Evolutionary conservation across 2,113 vertebrate species (phyloP).

Genomic region (Scopus umbretta): DNA sequence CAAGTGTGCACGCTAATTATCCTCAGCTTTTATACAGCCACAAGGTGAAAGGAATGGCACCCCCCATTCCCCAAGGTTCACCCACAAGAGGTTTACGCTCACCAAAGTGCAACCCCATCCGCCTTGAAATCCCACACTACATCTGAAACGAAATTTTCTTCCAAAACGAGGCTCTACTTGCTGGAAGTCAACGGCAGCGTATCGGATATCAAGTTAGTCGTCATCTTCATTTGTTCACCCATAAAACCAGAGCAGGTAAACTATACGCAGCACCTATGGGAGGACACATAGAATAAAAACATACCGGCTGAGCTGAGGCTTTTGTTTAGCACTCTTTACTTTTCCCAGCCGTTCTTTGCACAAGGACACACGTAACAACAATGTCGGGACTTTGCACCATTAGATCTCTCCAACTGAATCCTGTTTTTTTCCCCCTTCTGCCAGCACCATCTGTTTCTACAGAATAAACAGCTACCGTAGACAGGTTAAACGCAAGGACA

Average conservation of each 20-base stretch:
- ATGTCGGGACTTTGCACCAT: background rate
- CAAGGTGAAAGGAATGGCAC: background rate
- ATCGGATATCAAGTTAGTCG: background rate
- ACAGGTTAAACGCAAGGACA: constrained; percentile 30
- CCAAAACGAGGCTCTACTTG: background rate
- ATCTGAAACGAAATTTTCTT: background rate
- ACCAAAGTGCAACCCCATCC: accelerated
- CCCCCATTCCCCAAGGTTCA: background rate
- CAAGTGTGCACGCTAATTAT: background rate
- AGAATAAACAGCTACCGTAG: background rate
- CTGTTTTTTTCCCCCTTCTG: background rate
- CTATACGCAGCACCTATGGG: background rate
- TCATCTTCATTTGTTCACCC: background rate
- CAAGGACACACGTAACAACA: background rate
- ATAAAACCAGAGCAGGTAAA: background rate
- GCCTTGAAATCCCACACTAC: background rate
- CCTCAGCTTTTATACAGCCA: background rate
- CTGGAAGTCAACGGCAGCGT: background rate
- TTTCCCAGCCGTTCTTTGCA: background rate
- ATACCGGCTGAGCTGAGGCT: background rate
- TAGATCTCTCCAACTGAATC: background rate
- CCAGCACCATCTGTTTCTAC: constrained; percentile 40
- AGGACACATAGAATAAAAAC: background rate
- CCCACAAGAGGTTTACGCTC: background rate
- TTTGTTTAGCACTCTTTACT: background rate